These are phyloP conservation scores for Hylaeus volcanicus DNA, from an alignment of 1,140 invertebrate species.

Conservation along the genomic window DNA sequence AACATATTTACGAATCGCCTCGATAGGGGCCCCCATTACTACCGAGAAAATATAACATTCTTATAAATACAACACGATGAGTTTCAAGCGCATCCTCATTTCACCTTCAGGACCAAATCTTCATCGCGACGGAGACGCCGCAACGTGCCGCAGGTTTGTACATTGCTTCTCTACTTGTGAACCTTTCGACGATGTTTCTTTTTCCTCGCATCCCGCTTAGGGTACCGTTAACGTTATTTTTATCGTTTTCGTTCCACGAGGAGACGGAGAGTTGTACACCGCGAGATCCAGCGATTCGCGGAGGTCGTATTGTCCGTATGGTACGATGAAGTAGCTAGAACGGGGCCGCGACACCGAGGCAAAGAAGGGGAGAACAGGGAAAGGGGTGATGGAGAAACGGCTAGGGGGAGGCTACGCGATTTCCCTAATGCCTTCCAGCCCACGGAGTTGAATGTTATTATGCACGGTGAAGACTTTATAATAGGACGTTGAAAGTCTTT, in stretches of 20 bases:
- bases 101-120: slow-evolving; percentile 27
- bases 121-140: neutral
- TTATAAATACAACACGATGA: slow-evolving; percentile 76
- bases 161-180: slow-evolving; percentile 31
- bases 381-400: slow-evolving; percentile 54
- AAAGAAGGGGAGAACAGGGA: too few relatives aligned
- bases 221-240: too few relatives aligned
- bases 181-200: neutral
- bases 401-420: slow-evolving; percentile 65
- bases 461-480: slow-evolving; percentile 81
- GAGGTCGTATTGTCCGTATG: slow-evolving; percentile 35
- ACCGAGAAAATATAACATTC: slow-evolving; percentile 77
- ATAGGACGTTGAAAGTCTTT: slow-evolving; percentile 78
- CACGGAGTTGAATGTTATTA: slow-evolving; percentile 78
- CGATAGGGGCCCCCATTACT: slow-evolving; percentile 77
- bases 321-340: neutral
- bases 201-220: too few relatives aligned
- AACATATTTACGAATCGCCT: slow-evolving; percentile 76
- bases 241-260: too few relatives aligned
- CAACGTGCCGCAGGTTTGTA: neutral
- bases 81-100: slow-evolving; percentile 50
- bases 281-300: slow-evolving; percentile 46
- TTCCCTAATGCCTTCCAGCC: slow-evolving; percentile 80
- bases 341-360: neutral
- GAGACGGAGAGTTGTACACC: neutral